phyloP scores from a whole-genome alignment of 2,888 invertebrate species.

The Heteromurus nitidus region DNA sequence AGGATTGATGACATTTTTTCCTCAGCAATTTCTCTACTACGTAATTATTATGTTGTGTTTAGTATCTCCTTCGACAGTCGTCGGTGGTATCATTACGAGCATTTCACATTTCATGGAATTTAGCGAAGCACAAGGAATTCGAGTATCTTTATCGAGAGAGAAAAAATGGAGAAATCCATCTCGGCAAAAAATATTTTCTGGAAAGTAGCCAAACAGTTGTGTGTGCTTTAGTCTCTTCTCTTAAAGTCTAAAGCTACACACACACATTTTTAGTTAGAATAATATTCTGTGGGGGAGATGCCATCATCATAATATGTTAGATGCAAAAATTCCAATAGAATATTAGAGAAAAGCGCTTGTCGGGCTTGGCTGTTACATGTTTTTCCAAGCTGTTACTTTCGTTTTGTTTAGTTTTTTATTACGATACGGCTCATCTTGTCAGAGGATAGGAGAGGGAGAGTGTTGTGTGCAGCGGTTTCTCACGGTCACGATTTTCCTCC shows the following conservation, averaged over 20 bases:
- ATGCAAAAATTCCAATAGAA: not conserved
- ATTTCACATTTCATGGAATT: not conserved
- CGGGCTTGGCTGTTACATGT: too few relatives aligned
- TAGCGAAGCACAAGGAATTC: not conserved
- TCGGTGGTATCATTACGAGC: not conserved
- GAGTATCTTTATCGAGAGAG: too few relatives aligned
- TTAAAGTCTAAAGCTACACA: too few relatives aligned
- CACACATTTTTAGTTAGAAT: too few relatives aligned
- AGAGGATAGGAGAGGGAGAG: too few relatives aligned
- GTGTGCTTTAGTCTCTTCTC: too few relatives aligned
- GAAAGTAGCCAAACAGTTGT: not conserved
- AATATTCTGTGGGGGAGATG: too few relatives aligned
- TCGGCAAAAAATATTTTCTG: not conserved
- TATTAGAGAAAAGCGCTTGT: not conserved
- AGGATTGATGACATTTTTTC: not conserved
- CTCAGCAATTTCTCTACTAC: too few relatives aligned
- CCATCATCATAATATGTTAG: not conserved
- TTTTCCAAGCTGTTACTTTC: too few relatives aligned
- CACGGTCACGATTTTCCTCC: slow-evolving; percentile 1
- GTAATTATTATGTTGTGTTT: not conserved
- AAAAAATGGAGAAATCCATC: too few relatives aligned
- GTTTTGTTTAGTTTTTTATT: too few relatives aligned
- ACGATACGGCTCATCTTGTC: too few relatives aligned
- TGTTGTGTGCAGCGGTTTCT: not conserved
- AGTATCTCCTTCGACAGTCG: not conserved